These are phyloP conservation scores for Halocaridina rubra DNA, from an alignment of 2,888 invertebrate species.

Conservation along the genomic window DNA sequence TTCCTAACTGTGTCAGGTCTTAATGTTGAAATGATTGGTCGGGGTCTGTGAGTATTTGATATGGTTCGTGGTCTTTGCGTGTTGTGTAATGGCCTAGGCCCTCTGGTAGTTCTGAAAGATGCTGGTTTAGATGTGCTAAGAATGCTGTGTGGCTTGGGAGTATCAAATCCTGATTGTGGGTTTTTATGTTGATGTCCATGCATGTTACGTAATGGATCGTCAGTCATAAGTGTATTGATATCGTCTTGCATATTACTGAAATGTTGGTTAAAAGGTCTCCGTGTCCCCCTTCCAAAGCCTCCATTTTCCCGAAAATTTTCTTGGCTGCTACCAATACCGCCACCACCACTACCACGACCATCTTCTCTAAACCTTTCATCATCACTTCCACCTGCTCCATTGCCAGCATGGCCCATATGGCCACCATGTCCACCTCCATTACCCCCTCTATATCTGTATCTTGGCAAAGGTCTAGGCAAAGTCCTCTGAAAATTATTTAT, in stretches of 20 bases:
- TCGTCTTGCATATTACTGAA: not conserved
- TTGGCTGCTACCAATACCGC: not conserved
- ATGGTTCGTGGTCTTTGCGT: too few species aligned
- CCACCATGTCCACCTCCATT: not conserved
- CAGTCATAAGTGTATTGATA: not conserved
- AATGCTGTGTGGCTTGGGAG: slow-evolving; percentile 18
- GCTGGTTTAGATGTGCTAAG: not conserved
- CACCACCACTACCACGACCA: slow-evolving; percentile 2
- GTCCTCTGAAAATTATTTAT: not conserved
- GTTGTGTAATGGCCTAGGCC: too few species aligned
- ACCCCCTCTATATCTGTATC: not conserved
- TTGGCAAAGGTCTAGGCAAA: not conserved
- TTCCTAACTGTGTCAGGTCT: not conserved
- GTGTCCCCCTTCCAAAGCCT: not conserved
- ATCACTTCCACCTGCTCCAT: not conserved
- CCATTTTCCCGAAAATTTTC: not conserved
- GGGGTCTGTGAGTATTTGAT: too few species aligned
- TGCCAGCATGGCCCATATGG: not conserved
- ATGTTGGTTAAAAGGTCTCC: too few species aligned
- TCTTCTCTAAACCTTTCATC: not conserved
- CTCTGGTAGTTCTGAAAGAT: not conserved
- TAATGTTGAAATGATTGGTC: too few species aligned
- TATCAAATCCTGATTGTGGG: not conserved
- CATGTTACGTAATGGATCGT: too few species aligned
- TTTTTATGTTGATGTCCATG: too few species aligned